A percentile compares a stretch with the other conserved stretches of the same genome.
Evolutionary conservation across 30 jellyfish, hydroid and myxozoan genomes (phyloP).

Genomic region (Pseudorhiza aurosa): DNA sequence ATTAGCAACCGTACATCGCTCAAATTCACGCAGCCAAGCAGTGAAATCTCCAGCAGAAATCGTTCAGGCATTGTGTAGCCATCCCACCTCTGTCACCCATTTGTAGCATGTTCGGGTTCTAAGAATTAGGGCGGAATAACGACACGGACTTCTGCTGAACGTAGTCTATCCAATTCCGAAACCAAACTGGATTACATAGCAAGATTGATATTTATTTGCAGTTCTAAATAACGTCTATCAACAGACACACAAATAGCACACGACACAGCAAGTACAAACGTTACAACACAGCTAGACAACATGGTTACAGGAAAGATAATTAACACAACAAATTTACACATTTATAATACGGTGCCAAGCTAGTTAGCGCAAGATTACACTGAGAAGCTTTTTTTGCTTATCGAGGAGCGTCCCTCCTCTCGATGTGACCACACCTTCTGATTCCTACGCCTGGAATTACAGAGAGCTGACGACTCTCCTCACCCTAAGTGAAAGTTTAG

Average conservation of each 20-base stretch:
- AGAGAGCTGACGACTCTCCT: no score
- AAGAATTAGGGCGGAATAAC: constrained; percentile 7
- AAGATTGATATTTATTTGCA: background rate
- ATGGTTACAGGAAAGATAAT: constrained; percentile 56
- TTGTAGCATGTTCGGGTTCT: constrained; percentile 63
- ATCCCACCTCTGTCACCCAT: constrained; percentile 63
- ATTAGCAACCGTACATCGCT: constrained; percentile 47
- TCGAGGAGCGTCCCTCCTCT: no score
- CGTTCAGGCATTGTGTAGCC: constrained; percentile 48
- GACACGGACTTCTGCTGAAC: background rate
- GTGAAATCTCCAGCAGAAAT: constrained; percentile 45
- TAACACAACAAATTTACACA: constrained; percentile 30
- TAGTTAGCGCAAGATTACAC: constrained; percentile 56
- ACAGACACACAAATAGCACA: constrained; percentile 33
- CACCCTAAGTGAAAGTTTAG: no score
- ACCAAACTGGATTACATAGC: background rate
- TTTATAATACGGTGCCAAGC: constrained; percentile 36
- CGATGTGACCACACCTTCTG: no score
- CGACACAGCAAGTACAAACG: constrained; percentile 22
- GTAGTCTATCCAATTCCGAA: background rate
- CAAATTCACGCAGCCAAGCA: constrained; percentile 40
- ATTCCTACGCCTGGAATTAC: no score
- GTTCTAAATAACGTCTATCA: constrained; percentile 24
- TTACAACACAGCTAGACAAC: constrained; percentile 46
- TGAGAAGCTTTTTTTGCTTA: no score